Evolutionary conservation across 2,888 invertebrate species (phyloP).

Genomic region (Dryomyza anilis): DNA sequence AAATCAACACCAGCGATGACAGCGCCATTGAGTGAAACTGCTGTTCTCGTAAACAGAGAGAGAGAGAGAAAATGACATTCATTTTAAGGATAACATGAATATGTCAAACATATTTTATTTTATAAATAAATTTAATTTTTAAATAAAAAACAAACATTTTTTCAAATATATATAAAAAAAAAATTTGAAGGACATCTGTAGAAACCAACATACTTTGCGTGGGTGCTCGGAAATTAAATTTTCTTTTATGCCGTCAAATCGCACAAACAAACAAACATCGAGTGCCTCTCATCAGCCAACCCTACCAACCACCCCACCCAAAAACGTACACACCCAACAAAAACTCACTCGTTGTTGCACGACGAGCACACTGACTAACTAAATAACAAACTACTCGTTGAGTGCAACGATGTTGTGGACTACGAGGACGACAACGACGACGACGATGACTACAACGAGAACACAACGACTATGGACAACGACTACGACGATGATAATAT

Average conservation of each 20-base stretch:
- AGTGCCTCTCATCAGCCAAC: background rate
- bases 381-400: too few relatives aligned
- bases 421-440: background rate
- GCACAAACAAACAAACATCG: too few relatives aligned
- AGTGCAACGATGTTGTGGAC: too few relatives aligned
- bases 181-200: background rate
- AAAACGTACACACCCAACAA: too few relatives aligned
- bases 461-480: background rate
- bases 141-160: background rate
- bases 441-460: background rate
- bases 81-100: too few relatives aligned
- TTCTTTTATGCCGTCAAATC: too few relatives aligned
- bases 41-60: background rate
- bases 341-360: background rate
- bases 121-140: background rate
- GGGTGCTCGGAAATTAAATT: too few relatives aligned
- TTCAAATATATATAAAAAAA: background rate
- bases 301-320: too few relatives aligned
- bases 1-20: constrained; percentile 8
- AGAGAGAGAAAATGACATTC: background rate
- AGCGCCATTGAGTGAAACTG: constrained; percentile 13
- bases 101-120: background rate
- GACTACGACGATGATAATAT: background rate
- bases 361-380: background rate
- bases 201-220: too few relatives aligned